Conservation (phyloP, 2,888 invertebrate genomes). For the Volucella inanis region DNA sequence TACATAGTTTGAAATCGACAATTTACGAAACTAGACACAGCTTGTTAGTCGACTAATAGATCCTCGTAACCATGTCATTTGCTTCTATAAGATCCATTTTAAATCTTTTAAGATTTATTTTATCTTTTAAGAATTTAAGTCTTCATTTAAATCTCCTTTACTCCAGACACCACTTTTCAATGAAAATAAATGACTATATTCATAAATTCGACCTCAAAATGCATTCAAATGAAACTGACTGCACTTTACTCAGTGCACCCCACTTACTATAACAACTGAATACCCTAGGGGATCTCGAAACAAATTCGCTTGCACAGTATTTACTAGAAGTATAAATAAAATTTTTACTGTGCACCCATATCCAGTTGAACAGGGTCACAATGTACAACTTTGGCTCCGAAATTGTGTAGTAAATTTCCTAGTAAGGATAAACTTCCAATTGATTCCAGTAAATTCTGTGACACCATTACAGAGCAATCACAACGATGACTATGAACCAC, state of each 20-base stretch:
- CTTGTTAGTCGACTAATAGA: too few relatives aligned
- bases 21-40: too few relatives aligned
- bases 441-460: slow-evolving; percentile 2
- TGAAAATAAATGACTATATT: not conserved
- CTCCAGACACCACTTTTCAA: slow-evolving; percentile 1
- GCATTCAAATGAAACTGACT: slow-evolving; percentile 7
- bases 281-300: not conserved
- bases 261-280: not conserved
- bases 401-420: slow-evolving; percentile 31
- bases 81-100: too few relatives aligned
- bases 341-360: slow-evolving; percentile 16
- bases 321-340: slow-evolving; percentile 15
- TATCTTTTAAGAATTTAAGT: too few relatives aligned
- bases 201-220: slow-evolving; percentile 5
- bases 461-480: slow-evolving; percentile 26
- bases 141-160: not conserved
- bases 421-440: slow-evolving; percentile 41
- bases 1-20: too few relatives aligned
- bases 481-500: slow-evolving; percentile 31
- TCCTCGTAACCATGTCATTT: too few relatives aligned
- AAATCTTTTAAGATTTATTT: too few relatives aligned
- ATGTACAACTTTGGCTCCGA: slow-evolving; percentile 12
- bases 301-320: not conserved
- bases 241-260: not conserved
- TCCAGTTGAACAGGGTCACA: slow-evolving; percentile 3